Conservation (phyloP, 1,140 invertebrate species). For the Daktulosphaira vitifoliae region DNA sequence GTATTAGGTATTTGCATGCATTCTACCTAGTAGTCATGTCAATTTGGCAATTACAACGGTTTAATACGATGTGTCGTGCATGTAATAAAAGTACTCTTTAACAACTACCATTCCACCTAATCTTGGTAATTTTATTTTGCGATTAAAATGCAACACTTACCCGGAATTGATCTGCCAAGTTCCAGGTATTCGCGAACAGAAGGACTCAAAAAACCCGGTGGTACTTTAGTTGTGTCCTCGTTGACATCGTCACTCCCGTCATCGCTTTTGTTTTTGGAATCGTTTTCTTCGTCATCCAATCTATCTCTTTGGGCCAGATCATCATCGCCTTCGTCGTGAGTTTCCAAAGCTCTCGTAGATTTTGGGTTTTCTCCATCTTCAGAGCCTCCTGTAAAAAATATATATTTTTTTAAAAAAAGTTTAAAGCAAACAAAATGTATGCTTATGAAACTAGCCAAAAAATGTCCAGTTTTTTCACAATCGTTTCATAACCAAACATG, state of each 20-base stretch:
- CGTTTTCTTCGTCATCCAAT: slow-evolving; percentile 33
- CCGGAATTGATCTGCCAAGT: slow-evolving; percentile 77
- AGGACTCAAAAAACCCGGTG: slow-evolving; percentile 67
- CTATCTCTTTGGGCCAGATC: slow-evolving; percentile 34
- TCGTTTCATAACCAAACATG: too few species aligned
- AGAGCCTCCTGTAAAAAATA: slow-evolving; percentile 33
- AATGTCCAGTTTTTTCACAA: too few species aligned
- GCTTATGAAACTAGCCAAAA: too few species aligned
- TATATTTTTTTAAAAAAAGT: too few species aligned
- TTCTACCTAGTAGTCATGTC: not conserved
- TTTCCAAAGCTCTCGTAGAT: slow-evolving; percentile 29
- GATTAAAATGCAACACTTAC: slow-evolving; percentile 47
- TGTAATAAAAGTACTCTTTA: too few species aligned
- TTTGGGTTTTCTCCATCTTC: slow-evolving; percentile 38
- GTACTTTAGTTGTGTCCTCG: slow-evolving; percentile 45
- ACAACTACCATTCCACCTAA: too few species aligned
- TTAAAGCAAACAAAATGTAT: too few species aligned
- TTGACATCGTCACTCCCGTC: slow-evolving; percentile 37
- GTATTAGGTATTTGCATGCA: not conserved
- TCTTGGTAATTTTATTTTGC: not conserved
- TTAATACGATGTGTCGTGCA: too few species aligned
- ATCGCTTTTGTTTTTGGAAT: too few species aligned
- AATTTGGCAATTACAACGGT: not conserved
- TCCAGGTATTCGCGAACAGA: slow-evolving; percentile 75
- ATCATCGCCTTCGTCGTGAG: not conserved